Conservation (phyloP, 2,797 vertebrate species). For the Onychomys arenicola region DNA sequence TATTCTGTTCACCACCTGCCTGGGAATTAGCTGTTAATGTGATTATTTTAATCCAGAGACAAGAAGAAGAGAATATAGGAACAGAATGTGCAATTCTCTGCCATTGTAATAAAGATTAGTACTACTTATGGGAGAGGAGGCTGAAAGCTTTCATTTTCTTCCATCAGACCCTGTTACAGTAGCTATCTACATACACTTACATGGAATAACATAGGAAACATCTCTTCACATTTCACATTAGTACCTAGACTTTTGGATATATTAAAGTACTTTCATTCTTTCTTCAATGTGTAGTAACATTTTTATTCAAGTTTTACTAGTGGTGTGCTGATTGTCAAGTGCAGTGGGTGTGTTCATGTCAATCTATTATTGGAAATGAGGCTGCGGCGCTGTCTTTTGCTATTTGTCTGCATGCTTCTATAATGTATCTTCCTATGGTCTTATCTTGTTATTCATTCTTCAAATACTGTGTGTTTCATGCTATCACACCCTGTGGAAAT, state of each 20-base stretch:
- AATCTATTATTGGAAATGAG: background rate
- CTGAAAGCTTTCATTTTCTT: constrained; percentile 30
- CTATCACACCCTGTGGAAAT: background rate
- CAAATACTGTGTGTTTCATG: background rate
- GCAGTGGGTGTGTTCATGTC: background rate
- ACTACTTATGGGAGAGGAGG: background rate
- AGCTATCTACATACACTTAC: background rate
- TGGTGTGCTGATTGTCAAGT: background rate
- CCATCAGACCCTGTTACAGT: background rate
- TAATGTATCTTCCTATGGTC: background rate
- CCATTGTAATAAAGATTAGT: background rate
- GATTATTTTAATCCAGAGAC: constrained; percentile 49
- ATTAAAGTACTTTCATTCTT: background rate
- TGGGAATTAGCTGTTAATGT: constrained; percentile 28
- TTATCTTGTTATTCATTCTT: background rate
- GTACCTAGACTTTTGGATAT: background rate
- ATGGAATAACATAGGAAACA: background rate
- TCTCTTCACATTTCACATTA: background rate
- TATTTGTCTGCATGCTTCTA: background rate
- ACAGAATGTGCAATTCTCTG: background rate
- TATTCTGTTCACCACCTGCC: background rate
- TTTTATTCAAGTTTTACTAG: background rate
- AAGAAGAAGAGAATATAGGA: background rate
- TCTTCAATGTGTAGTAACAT: background rate
- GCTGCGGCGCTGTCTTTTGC: background rate